Percentiles rank a stretch among this genome's conserved stretches.
These are phyloP conservation scores for Sebastes steindachneri DNA, from an alignment of 2,797 vertebrate genomes.

Conservation along the genomic window DNA sequence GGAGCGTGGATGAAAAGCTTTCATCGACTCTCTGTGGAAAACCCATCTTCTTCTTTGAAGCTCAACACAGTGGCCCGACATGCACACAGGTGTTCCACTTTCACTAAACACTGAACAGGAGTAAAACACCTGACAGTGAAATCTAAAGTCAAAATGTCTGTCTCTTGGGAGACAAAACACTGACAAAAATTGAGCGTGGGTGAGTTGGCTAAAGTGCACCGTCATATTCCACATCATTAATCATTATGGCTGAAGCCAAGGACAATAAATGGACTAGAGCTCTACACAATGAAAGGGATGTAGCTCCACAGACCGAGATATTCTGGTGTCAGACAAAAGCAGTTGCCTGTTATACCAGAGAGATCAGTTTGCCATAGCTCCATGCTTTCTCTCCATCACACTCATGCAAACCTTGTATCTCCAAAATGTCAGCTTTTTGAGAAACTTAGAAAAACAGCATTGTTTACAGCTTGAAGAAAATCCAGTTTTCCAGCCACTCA, in stretches of 20 bases:
- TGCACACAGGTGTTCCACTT: constrained; percentile 70
- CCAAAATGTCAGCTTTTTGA: constrained; percentile 30
- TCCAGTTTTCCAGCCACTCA: constrained; percentile 8
- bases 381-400: constrained; percentile 1
- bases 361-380: constrained; percentile 21
- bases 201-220: constrained; percentile 15
- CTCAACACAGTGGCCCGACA: constrained; percentile 26
- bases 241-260: constrained; percentile 50
- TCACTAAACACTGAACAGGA: constrained; percentile 35
- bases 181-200: background rate
- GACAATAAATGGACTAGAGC: constrained; percentile 48
- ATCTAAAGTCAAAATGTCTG: constrained; percentile 5
- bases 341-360: constrained; percentile 22
- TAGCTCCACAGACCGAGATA: constrained; percentile 16
- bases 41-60: constrained; percentile 63
- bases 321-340: constrained; percentile 35
- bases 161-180: background rate
- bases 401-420: constrained; percentile 7
- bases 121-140: constrained; percentile 22
- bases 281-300: constrained; percentile 27
- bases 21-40: constrained; percentile 58
- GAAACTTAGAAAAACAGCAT: constrained; percentile 12
- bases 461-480: constrained; percentile 15
- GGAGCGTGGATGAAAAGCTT: constrained; percentile 66
- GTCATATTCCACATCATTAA: constrained; percentile 50